A percentile compares a stretch with the other conserved stretches of the same genome.
Evolutionary conservation across 1,140 invertebrate species (phyloP).

Genomic region (Drosophila funebris): DNA sequence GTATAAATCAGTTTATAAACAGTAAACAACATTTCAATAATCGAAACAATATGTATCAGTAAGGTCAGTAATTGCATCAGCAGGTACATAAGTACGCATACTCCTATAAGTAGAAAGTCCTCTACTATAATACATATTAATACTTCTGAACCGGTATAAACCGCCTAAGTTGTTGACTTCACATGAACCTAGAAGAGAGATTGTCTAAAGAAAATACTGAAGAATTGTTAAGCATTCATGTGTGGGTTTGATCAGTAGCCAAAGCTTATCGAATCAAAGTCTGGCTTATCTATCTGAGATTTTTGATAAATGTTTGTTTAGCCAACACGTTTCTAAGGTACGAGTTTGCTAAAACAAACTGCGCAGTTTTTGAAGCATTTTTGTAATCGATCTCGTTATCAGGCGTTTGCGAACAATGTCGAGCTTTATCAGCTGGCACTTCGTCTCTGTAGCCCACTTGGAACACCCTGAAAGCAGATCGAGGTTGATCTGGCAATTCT

Average conservation of each 20-base stretch:
- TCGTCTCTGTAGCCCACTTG: background rate
- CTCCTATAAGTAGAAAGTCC: background rate
- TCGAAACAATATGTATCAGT: slow-evolving; percentile 26
- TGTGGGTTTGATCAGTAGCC: background rate
- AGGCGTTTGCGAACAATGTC: slow-evolving; percentile 5
- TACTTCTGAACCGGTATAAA: slow-evolving; percentile 14
- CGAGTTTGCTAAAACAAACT: slow-evolving; percentile 6
- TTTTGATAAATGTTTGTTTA: slow-evolving; percentile 17
- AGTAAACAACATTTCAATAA: slow-evolving; percentile 30
- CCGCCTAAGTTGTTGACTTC: slow-evolving; percentile 20
- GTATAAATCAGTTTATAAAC: background rate
- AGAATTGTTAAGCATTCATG: background rate
- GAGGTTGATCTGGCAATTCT: slow-evolving; percentile 1
- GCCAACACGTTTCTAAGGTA: slow-evolving; percentile 2
- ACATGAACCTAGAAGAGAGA: slow-evolving; percentile 20
- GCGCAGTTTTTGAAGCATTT: slow-evolving; percentile 23
- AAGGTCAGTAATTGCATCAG: slow-evolving; percentile 52
- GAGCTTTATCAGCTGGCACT: slow-evolving; percentile 2
- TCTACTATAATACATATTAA: background rate
- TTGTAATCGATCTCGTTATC: slow-evolving; percentile 26
- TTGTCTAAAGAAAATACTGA: background rate
- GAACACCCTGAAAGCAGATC: background rate
- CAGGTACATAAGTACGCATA: slow-evolving; percentile 9
- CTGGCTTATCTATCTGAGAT: background rate
- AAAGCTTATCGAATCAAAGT: background rate